A percentile compares a stretch with the other conserved stretches of the same genome.
Conservation (phyloP, 2,113 vertebrate species). For the Rafetus swinhoei region DNA sequence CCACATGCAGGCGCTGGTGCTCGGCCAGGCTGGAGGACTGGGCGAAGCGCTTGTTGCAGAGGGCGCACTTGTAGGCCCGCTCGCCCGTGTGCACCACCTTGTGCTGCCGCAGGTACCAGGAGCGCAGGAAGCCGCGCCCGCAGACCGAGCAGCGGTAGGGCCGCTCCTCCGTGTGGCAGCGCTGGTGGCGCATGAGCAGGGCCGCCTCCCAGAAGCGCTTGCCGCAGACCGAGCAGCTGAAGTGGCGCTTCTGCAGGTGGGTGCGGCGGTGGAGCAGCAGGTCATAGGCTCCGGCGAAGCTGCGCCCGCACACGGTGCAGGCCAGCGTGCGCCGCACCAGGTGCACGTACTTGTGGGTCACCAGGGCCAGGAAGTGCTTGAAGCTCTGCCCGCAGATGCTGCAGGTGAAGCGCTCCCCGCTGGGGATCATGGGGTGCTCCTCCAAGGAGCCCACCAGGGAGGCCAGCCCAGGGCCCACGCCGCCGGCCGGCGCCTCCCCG, state of each 20-base stretch:
- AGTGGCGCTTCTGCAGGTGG: conserved; percentile 85
- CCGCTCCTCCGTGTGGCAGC: conserved; percentile 86
- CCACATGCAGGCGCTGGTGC: conserved; percentile 72
- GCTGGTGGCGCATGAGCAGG: conserved; percentile 89
- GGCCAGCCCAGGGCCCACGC: conserved; percentile 68
- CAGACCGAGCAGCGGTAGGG: conserved; percentile 87
- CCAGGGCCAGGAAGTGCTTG: conserved; percentile 86
- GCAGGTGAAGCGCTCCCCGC: conserved; percentile 86
- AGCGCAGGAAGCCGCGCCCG: conserved; percentile 83
- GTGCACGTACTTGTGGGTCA: conserved; percentile 86
- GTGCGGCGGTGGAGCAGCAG: conserved; percentile 79
- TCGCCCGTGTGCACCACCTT: conserved; percentile 84
- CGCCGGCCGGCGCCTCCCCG: conserved; percentile 68
- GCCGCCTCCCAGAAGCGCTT: conserved; percentile 89
- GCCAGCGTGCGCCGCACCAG: conserved; percentile 71
- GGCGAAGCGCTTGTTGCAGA: conserved; percentile 78
- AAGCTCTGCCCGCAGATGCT: conserved; percentile 92
- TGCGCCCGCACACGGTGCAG: conserved; percentile 76
- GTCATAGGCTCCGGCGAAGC: conserved; percentile 75
- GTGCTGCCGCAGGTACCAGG: conserved; percentile 88
- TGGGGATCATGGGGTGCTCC: conserved; percentile 51
- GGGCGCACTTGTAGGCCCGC: conserved; percentile 76
- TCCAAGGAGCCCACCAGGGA: conserved; percentile 34
- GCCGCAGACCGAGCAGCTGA: conserved; percentile 89
- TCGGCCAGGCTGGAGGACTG: conserved; percentile 77